phyloP scores from a whole-genome alignment of 2,113 vertebrate genomes.

The Scomber colias region DNA sequence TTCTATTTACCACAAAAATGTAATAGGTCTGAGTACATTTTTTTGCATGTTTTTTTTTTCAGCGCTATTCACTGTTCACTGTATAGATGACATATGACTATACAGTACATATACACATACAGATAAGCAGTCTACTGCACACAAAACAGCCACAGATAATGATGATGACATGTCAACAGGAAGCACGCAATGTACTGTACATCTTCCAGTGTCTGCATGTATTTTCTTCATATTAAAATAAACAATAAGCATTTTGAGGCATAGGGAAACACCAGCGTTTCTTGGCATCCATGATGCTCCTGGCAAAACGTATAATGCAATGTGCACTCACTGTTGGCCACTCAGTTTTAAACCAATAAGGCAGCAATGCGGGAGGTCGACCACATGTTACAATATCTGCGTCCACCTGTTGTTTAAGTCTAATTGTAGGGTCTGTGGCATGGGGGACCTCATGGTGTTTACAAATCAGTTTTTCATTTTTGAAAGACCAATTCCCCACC shows the following conservation, averaged over 20 bases:
- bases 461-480: slow-evolving; percentile 51
- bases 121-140: background rate
- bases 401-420: slow-evolving; percentile 30
- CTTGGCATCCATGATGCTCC: slow-evolving; percentile 3
- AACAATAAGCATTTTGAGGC: background rate
- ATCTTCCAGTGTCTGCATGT: background rate
- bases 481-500: slow-evolving; percentile 22
- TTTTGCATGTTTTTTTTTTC: too few relatives aligned
- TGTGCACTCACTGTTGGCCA: slow-evolving; percentile 2
- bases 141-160: background rate
- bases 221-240: background rate
- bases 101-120: too few relatives aligned
- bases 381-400: slow-evolving; percentile 14
- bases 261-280: background rate
- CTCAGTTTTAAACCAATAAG: slow-evolving; percentile 55
- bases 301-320: slow-evolving; percentile 4
- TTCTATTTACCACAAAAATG: too few relatives aligned
- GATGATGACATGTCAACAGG: background rate
- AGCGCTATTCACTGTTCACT: too few relatives aligned
- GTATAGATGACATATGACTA: too few relatives aligned
- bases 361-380: slow-evolving; percentile 4
- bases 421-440: slow-evolving; percentile 21
- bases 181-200: background rate
- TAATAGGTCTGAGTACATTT: too few relatives aligned
- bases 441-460: slow-evolving; percentile 18